These are phyloP conservation scores for Quadroppia sp. DNA, from an alignment of 2,888 invertebrate species.

Conservation along the genomic window DNA sequence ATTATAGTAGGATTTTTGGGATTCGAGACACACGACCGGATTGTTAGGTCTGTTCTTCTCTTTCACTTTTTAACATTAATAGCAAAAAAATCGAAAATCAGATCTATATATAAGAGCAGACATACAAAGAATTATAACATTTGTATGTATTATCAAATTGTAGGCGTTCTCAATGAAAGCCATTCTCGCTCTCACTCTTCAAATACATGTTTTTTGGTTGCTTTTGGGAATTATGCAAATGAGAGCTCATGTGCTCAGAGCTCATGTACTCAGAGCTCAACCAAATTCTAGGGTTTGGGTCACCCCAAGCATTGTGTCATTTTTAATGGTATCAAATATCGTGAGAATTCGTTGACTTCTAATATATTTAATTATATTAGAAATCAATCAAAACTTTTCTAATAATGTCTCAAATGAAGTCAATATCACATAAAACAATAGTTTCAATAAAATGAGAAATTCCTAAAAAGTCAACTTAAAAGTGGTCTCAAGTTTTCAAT, in stretches of 20 bases:
- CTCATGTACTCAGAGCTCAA: not conserved
- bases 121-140: not conserved
- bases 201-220: conserved; percentile 3
- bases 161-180: conserved; percentile 13
- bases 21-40: conserved; percentile 27
- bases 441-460: too few species aligned
- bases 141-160: not conserved
- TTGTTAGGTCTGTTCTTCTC: not conserved
- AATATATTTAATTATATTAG: too few species aligned
- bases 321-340: conserved; percentile 22
- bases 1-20: conserved; percentile 37
- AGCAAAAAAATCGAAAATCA: not conserved
- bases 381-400: too few species aligned
- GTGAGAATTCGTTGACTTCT: not conserved
- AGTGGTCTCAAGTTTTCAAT: not conserved
- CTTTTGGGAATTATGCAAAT: conserved; percentile 26
- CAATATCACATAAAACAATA: too few species aligned
- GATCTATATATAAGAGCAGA: conserved; percentile 20
- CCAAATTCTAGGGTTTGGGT: not conserved
- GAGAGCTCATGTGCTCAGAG: not conserved
- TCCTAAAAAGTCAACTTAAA: not conserved
- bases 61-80: not conserved
- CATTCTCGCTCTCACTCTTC: not conserved
- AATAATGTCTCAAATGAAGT: too few species aligned
- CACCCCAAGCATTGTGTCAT: conserved; percentile 23